Evolutionary conservation across 2,888 invertebrate species (phyloP).

Genomic region (Salpingus planirostris): DNA sequence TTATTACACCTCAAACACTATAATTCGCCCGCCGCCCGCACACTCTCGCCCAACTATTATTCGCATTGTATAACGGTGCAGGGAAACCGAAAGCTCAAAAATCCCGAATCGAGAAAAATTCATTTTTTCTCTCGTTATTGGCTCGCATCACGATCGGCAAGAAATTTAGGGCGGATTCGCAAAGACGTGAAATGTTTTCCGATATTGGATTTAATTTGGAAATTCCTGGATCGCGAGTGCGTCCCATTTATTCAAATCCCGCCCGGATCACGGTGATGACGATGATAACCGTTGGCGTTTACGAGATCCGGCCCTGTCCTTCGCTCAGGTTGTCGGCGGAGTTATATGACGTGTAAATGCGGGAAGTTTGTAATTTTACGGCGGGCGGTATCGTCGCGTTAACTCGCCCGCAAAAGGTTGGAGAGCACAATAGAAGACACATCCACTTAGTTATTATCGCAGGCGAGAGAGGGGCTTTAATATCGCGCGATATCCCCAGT

Average conservation of each 20-base stretch:
- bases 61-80: too few relatives aligned
- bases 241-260: too few relatives aligned
- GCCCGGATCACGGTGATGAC: too few relatives aligned
- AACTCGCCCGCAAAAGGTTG: slow-evolving; percentile 2
- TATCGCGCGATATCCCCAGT: too few relatives aligned
- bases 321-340: slow-evolving; percentile 14
- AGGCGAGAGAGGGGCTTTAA: too few relatives aligned
- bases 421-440: slow-evolving; percentile 4
- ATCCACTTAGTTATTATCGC: slow-evolving; percentile 9
- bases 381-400: slow-evolving; percentile 11
- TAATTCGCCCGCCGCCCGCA: too few relatives aligned
- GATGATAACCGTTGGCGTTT: too few relatives aligned
- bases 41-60: too few relatives aligned
- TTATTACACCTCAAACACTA: slow-evolving; percentile 7
- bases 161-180: neutral
- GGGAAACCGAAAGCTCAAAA: too few relatives aligned
- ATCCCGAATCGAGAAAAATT: too few relatives aligned
- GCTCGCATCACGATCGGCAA: too few relatives aligned
- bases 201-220: slow-evolving; percentile 14
- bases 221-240: slow-evolving; percentile 11
- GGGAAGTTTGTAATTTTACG: slow-evolving; percentile 22
- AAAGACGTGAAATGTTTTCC: neutral
- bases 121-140: too few relatives aligned
- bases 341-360: slow-evolving; percentile 24
- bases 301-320: slow-evolving; percentile 12